Conservation (phyloP, 2,797 vertebrate genomes). For the Ispidina lecontei region DNA sequence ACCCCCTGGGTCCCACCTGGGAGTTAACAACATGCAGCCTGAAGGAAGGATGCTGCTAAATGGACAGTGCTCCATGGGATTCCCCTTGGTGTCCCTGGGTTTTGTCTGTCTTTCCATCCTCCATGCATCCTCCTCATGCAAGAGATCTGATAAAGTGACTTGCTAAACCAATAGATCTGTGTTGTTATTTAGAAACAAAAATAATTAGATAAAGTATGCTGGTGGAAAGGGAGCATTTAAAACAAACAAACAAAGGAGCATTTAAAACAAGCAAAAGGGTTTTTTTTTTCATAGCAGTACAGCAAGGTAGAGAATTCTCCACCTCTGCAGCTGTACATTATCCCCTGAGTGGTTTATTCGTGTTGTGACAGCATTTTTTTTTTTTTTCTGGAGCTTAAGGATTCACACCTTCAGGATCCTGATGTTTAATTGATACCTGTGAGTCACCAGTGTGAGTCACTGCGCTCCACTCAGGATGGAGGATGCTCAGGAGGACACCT, state of each 20-base stretch:
- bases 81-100: neutral
- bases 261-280: no score
- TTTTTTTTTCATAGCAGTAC: neutral
- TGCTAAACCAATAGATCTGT: neutral
- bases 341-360: neutral
- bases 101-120: neutral
- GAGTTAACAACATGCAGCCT: neutral
- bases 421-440: slow-evolving; percentile 4
- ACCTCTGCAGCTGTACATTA: neutral
- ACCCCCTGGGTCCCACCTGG: neutral
- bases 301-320: neutral
- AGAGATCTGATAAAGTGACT: neutral
- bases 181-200: neutral
- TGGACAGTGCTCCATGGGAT: neutral
- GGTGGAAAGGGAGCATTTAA: neutral
- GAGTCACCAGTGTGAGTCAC: slow-evolving; percentile 43
- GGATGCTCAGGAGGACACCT: neutral
- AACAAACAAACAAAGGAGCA: neutral
- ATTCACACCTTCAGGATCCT: slow-evolving; percentile 32
- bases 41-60: neutral
- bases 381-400: neutral
- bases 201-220: neutral
- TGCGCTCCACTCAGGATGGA: neutral
- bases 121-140: neutral
- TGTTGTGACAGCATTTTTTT: neutral